These are phyloP conservation scores for Drosophila setosimentum DNA, from an alignment of 2,888 invertebrate genomes.

Conservation along the genomic window DNA sequence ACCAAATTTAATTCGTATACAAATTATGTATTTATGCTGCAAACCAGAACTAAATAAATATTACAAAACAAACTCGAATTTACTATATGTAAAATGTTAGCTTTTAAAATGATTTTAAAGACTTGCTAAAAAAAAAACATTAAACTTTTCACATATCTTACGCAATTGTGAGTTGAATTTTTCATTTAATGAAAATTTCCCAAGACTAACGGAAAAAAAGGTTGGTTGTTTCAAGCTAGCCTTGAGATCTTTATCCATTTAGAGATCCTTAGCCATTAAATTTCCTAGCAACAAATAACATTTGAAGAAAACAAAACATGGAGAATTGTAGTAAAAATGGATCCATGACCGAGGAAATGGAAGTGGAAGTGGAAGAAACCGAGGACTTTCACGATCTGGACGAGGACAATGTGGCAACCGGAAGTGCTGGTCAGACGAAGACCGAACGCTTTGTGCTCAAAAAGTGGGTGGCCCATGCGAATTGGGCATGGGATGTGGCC, in stretches of 20 bases:
- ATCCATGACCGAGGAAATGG: constrained; percentile 87
- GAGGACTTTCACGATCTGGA: constrained; percentile 88
- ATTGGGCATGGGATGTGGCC: constrained; percentile 99
- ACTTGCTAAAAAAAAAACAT: background rate
- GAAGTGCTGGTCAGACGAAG: constrained; percentile 92
- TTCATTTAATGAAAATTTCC: background rate
- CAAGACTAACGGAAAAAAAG: background rate
- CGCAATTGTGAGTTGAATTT: background rate
- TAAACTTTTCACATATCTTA: too few species aligned
- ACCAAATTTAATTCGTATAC: constrained; percentile 77
- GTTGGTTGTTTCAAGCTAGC: constrained; percentile 1
- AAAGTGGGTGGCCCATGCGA: constrained; percentile 99
- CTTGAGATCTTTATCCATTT: background rate
- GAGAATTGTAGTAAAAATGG: constrained; percentile 32
- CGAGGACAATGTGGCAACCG: constrained; percentile 54
- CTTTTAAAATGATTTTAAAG: background rate
- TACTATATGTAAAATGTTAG: background rate
- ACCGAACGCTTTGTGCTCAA: constrained; percentile 99
- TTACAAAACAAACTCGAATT: constrained; percentile 17
- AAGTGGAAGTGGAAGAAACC: constrained; percentile 96
- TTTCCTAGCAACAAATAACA: background rate
- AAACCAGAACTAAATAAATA: constrained; percentile 50
- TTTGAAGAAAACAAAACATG: constrained; percentile 24
- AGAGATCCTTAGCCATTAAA: background rate
- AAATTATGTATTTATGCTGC: constrained; percentile 66